Conservation (phyloP, 2,797 vertebrate species). For the Sciurus vulgaris region DNA sequence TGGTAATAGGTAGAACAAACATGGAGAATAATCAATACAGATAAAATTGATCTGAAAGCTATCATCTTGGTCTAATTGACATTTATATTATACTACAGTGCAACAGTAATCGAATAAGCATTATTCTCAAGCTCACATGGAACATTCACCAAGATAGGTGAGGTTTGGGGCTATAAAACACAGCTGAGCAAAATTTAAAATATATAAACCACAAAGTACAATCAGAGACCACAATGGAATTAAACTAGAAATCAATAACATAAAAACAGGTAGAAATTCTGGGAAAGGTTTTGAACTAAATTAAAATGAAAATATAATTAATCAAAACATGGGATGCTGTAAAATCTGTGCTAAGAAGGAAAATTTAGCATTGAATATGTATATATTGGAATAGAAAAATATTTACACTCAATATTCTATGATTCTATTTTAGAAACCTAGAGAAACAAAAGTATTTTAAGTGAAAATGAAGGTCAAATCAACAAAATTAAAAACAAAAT, state of each 20-base stretch:
- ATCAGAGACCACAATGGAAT: not conserved
- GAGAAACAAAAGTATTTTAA: not conserved
- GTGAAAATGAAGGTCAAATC: not conserved
- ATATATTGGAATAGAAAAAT: too few relatives aligned
- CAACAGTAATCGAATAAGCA: too few relatives aligned
- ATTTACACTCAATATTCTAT: too few relatives aligned
- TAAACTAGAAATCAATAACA: not conserved
- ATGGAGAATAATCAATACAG: not conserved
- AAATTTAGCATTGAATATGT: too few relatives aligned
- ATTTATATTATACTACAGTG: too few relatives aligned
- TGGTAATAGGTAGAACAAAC: too few relatives aligned
- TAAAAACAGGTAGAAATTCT: not conserved
- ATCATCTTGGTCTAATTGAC: too few relatives aligned
- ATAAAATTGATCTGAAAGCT: not conserved
- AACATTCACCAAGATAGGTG: too few relatives aligned
- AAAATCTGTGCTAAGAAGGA: not conserved
- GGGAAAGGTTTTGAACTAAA: too few relatives aligned
- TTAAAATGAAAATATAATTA: not conserved
- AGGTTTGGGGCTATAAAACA: too few relatives aligned
- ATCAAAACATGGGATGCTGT: not conserved
- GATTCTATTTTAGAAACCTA: not conserved
- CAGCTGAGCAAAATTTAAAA: not conserved
- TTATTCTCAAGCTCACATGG: too few relatives aligned
- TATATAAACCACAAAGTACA: not conserved
- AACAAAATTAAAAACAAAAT: not conserved